Percentiles rank a stretch among this genome's conserved stretches.
Conservation (phyloP, 2,113 vertebrate species). For the Athene cunicularia region DNA sequence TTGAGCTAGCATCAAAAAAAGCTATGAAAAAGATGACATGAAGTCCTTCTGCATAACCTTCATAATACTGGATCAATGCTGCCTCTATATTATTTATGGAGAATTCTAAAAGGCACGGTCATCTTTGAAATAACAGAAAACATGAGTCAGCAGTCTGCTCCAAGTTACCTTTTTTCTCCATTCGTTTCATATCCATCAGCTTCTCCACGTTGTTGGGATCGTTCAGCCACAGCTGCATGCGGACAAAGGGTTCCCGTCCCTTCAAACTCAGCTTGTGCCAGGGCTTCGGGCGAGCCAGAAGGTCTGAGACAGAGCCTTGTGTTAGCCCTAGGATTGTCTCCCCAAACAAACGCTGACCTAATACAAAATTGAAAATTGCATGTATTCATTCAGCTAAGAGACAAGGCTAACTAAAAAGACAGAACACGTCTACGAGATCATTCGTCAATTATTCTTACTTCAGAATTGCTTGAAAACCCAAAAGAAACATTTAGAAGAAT, state of each 20-base stretch:
- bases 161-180: constrained; percentile 93
- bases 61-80: neutral
- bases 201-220: constrained; percentile 96
- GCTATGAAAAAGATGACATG: neutral
- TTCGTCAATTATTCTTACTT: constrained; percentile 10
- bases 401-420: neutral
- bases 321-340: constrained; percentile 97
- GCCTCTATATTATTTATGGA: neutral
- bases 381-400: neutral
- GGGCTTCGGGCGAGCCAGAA: constrained; percentile 95
- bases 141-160: neutral
- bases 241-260: constrained; percentile 90
- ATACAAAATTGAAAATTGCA: constrained; percentile 7
- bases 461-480: constrained; percentile 6
- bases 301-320: constrained; percentile 97
- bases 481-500: neutral
- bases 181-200: constrained; percentile 95
- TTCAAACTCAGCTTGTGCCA: constrained; percentile 98
- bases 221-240: constrained; percentile 96
- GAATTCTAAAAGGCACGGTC: neutral
- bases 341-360: constrained; percentile 97
- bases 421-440: neutral
- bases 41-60: neutral
- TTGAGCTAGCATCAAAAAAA: neutral
- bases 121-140: neutral